Base-by-base conservation (phyloP, 2,888 invertebrate species). In the Eudasyphora cyanicolor region DNA sequence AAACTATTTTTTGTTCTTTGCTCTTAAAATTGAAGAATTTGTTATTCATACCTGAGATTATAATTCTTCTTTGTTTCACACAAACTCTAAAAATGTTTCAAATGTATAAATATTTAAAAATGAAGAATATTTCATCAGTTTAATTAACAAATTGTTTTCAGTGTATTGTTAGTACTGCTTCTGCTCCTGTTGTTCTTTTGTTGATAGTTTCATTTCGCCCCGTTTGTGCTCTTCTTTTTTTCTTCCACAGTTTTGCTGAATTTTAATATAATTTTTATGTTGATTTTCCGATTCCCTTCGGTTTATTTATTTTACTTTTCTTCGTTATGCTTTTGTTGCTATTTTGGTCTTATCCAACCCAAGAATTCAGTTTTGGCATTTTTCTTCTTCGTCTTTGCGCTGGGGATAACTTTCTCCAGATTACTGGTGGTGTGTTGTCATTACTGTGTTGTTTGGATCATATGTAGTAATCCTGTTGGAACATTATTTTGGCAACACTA, bases 181-280 rank as follows among this genome's bases (percentile, higher is more conserved):
- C 21, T 60, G 19, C 17, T 19, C 17, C 21, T 60, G 74, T 70
- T 67, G 42, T 57, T n/a, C n/a, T 49, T 35, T 35, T 49, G 49
- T 70, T 54, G 17, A 27, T 67, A 27, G 54, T 74, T 27, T 64
- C 45, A 8, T 27, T 54, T 29, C 19, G 27, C 38, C 21, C 32
- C 12, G 8, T 27, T 51, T 19, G 45, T n/a, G 42, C 4, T n/a
- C n/a, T n/a, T n/a, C n/a, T n/a, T n/a, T n/a, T n/a, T n/a, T n/a
- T n/a, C n/a, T n/a, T n/a, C n/a, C n/a, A n/a, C n/a, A n/a, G n/a
- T n/a, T 79, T 73, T 79, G 73, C 42, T 76, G 76, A 51, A 79
- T 81, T 81, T 84, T 79, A 84, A 81, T 84, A 60, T 75, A 60
- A 74, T 57, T 74, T 81, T 81, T 84, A 79, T 84, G 42, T 71